Base-by-base conservation (phyloP, 2,888 invertebrate genomes). In the Philhelius pedissequus region DNA sequence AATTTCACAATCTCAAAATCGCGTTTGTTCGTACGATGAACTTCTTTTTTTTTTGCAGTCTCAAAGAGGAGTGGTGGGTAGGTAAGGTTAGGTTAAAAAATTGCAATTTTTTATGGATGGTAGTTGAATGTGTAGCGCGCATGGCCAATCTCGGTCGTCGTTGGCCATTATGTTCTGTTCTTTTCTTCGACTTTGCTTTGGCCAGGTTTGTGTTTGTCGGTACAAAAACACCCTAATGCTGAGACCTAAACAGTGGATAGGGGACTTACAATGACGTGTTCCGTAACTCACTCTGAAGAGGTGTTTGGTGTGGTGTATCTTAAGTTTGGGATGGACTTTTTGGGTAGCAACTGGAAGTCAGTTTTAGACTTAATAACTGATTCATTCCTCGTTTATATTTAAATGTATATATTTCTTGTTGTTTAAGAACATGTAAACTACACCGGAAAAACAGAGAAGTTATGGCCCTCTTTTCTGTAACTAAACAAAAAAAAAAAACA, bases 21-120 rank as follows among this genome's bases (percentile, higher is more conserved):
- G 50, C 35, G 50, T 58, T 78, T 60, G 54, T 78, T 68, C 83
- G 83, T 83, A 66, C 83, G 79, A 83, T 83, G 83, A 83, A 79
- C 83, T 78, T 64, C 52, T 78, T 66, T 56, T 66, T 66, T 56
- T 54, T 22, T n/a, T n/a, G n/a, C 22, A 54, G 32, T 32, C 32
- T 54, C 18, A 60, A 60, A 60, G 40, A 60, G 18, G 60, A 15
- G 40, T 52, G 68, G 4, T 25, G 32, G 13, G 35, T 22, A 50
- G 25, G 40, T 64, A 13, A 11, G 4, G 6, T n/a, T n/a, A 40
- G 18, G 32, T 18, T 50, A 62, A 52, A 32, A 20, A 68, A 82
- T 73, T 82, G 82, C 82, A 82, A 69, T 78, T 73, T 81, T 71
- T 52, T 40, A 64, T 56, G 71, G 52, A 18, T 66, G 71, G 56